Conservation (phyloP, 2,888 invertebrate species). For the Lycaena phlaeas region DNA sequence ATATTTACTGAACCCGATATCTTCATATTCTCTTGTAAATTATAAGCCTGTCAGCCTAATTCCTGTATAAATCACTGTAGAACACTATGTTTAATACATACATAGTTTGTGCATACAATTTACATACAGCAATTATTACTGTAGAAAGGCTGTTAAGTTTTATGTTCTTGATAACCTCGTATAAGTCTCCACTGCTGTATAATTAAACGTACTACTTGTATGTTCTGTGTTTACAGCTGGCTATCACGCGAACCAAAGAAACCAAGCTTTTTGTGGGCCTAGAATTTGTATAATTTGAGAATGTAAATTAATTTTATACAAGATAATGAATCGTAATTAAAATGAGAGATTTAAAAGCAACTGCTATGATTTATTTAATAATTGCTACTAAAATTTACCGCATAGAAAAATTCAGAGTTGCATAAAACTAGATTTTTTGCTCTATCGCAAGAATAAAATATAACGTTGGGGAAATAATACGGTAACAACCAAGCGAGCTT, state of each 20-base stretch:
- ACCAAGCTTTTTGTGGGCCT: slow-evolving; percentile 17
- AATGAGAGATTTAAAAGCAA: too few relatives aligned
- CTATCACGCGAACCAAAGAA: slow-evolving; percentile 42
- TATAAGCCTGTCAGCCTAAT: too few relatives aligned
- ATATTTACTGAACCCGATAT: too few relatives aligned
- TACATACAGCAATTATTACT: slow-evolving; percentile 9
- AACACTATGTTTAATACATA: background rate
- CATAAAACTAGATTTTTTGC: background rate
- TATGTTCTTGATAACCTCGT: slow-evolving; percentile 33
- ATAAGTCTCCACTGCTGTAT: slow-evolving; percentile 44
- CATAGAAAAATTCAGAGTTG: too few relatives aligned
- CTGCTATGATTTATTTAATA: too few relatives aligned
- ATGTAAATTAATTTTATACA: background rate
- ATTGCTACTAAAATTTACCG: too few relatives aligned
- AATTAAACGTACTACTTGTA: slow-evolving; percentile 57
- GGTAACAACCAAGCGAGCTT: slow-evolving; percentile 2
- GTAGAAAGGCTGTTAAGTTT: slow-evolving; percentile 18
- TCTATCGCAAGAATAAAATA: slow-evolving; percentile 6
- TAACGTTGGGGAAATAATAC: slow-evolving; percentile 6
- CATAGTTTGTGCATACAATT: slow-evolving; percentile 3
- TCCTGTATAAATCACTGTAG: too few relatives aligned
- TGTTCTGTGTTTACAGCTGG: slow-evolving; percentile 46
- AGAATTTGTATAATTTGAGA: background rate
- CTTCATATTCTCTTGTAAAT: too few relatives aligned
- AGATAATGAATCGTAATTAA: background rate